Evolutionary conservation across 2,113 vertebrate species (phyloP).

Genomic region (Platichthys stellatus): DNA sequence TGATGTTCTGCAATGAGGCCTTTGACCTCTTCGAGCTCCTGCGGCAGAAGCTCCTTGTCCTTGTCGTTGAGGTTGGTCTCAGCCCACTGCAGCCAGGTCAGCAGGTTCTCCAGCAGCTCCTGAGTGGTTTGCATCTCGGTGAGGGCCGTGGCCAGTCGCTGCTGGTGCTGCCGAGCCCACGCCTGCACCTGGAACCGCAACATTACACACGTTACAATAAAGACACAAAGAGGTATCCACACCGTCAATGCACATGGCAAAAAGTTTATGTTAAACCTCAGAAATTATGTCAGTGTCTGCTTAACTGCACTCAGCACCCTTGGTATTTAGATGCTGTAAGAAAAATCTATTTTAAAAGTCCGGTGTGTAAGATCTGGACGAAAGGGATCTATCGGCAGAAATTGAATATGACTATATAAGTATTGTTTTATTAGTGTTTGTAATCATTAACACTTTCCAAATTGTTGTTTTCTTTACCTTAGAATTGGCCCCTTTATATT

Average conservation of each 20-base stretch:
- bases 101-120: constrained; percentile 91
- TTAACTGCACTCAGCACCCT: too few species aligned
- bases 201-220: constrained; percentile 8
- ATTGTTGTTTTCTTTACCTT: not conserved
- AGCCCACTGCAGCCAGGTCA: constrained; percentile 96
- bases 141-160: constrained; percentile 90
- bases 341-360: too few species aligned
- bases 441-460: too few species aligned
- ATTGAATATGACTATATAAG: too few species aligned
- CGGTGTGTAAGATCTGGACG: too few species aligned
- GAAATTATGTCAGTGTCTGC: not conserved
- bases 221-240: not conserved
- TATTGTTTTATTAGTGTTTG: too few species aligned
- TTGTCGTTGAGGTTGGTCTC: constrained; percentile 92
- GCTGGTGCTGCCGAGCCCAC: constrained; percentile 96
- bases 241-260: too few species aligned
- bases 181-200: constrained; percentile 87
- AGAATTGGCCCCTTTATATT: not conserved
- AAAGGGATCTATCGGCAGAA: too few species aligned
- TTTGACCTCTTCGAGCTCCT: constrained; percentile 96
- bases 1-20: constrained; percentile 95
- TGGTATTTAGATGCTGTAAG: too few species aligned
- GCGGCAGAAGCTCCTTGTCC: constrained; percentile 91
- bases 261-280: not conserved
- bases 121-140: constrained; percentile 89